Evolutionary conservation across 2,797 vertebrate species (phyloP), one percentile per base, ranked within the genome.

Genomic region (Stomatorhinus walkeri): DNA sequence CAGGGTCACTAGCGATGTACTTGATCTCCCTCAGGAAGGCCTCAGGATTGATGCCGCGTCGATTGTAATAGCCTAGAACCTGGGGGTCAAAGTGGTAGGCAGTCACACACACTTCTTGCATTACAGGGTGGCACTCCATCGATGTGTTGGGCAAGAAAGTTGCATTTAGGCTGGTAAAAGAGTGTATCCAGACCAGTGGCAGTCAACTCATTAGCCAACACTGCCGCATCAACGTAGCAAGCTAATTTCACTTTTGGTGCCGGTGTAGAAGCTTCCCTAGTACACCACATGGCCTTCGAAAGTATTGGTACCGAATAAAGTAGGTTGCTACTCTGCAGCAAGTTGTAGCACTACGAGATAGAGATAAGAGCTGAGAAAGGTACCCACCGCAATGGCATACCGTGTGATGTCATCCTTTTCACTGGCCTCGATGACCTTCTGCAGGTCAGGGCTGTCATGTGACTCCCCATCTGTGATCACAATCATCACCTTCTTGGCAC

Each of bases 381-480:
- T 89, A 95, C 98, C 96, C 93, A 99, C 98, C 0, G 98, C 98
- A 87, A 99, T 98, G 0, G 97, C 97, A 0, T 99, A 99, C 95
- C 97, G 93, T 89, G 98, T 99, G 94, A 99, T 95, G 8, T 99
- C 98, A 91, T 99, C 98, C 89, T 90, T 95, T 94, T 98, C 96
- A 7, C 97, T 97, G 91, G 96, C 95, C 81, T 94, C 94, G 6
- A 99, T 98, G 1, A 95, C 98, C 91, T 94, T 94, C 91, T 96
- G 92, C 89, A 99, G 96, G 91, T 98, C 96, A 0, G 96, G 96
- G 91, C 97, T 99, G 95, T 99, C 98, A 0, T 99, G 98, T 3
- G 98, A 99, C 88, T 99, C 98, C 48, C 98, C 98, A 0, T 99
- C 98, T 1, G 98, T 99, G 93, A 99, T 98, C 87, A 99, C 98